Evolutionary conservation across 1,140 invertebrate species (phyloP).

Genomic region (Caenorhabditis inopinata): DNA sequence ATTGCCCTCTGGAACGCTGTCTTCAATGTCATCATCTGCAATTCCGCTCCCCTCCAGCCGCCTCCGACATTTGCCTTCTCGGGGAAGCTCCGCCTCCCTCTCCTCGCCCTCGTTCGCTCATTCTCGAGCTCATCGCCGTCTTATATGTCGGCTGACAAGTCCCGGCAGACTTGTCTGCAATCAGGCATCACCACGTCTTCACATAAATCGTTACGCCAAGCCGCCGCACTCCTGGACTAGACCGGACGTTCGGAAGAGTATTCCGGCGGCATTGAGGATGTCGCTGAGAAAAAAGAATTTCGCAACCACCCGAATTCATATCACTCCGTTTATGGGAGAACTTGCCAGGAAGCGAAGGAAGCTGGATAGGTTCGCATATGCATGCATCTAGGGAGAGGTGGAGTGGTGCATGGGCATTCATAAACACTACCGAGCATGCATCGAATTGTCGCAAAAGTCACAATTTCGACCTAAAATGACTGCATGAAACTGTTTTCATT

Average conservation of each 20-base stretch:
- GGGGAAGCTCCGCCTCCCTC: too few relatives aligned
- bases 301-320: conserved; percentile 15
- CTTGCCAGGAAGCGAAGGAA: background rate
- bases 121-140: conserved; percentile 3
- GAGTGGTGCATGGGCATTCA: too few relatives aligned
- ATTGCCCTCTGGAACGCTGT: too few relatives aligned
- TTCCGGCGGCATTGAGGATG: background rate
- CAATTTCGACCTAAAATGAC: too few relatives aligned
- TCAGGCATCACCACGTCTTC: background rate
- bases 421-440: too few relatives aligned
- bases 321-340: conserved; percentile 20
- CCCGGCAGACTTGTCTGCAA: background rate
- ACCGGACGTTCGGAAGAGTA: background rate
- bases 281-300: conserved; percentile 18
- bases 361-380: background rate
- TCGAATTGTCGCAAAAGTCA: too few relatives aligned
- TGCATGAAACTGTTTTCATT: too few relatives aligned
- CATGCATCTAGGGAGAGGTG: too few relatives aligned
- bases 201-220: background rate
- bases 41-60: background rate
- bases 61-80: background rate
- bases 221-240: background rate
- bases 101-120: conserved; percentile 5
- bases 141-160: background rate
- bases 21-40: background rate